Evolutionary conservation across 2,888 invertebrate species (phyloP).

Genomic region (Meganola albula): DNA sequence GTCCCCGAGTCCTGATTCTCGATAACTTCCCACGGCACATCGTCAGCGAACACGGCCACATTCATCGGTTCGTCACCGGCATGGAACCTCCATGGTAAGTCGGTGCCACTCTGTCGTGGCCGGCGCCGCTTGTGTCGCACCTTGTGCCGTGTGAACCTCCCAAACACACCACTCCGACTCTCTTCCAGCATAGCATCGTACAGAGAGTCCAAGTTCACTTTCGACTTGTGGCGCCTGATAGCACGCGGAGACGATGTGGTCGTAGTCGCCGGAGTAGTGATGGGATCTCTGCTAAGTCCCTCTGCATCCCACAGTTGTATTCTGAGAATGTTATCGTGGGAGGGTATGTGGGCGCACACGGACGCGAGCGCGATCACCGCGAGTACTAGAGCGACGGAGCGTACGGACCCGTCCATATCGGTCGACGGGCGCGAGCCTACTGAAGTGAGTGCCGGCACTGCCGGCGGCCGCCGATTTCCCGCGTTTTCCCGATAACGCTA

Average conservation of each 20-base stretch:
- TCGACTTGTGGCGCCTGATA: constrained; percentile 45
- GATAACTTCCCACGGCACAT: constrained; percentile 72
- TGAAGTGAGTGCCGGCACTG: constrained; percentile 41
- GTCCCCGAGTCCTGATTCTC: constrained; percentile 47
- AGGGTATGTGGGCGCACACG: constrained; percentile 61
- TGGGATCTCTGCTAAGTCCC: constrained; percentile 59
- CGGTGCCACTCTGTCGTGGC: constrained; percentile 55
- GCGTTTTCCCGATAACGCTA: constrained; percentile 73
- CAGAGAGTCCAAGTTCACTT: constrained; percentile 60
- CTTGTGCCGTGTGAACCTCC: constrained; percentile 62
- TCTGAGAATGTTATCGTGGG: constrained; percentile 68
- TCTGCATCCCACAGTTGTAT: constrained; percentile 72
- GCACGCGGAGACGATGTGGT: constrained; percentile 22
- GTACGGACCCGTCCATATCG: constrained; percentile 60
- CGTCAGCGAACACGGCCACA: constrained; percentile 72
- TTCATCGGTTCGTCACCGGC: constrained; percentile 70
- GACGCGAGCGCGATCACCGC: constrained; percentile 56
- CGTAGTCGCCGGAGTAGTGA: constrained; percentile 36
- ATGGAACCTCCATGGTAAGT: constrained; percentile 74
- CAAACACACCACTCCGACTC: constrained; percentile 50
- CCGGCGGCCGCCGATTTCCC: constrained; percentile 54
- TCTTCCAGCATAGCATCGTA: constrained; percentile 67
- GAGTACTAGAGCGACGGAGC: constrained; percentile 51
- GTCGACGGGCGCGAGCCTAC: constrained; percentile 67
- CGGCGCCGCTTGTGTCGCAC: constrained; percentile 70